Percentiles rank a stretch among this genome's conserved stretches.
These are phyloP conservation scores for Hypotaenidia philippensis DNA, from an alignment of 2,797 vertebrate species.

Conservation along the genomic window DNA sequence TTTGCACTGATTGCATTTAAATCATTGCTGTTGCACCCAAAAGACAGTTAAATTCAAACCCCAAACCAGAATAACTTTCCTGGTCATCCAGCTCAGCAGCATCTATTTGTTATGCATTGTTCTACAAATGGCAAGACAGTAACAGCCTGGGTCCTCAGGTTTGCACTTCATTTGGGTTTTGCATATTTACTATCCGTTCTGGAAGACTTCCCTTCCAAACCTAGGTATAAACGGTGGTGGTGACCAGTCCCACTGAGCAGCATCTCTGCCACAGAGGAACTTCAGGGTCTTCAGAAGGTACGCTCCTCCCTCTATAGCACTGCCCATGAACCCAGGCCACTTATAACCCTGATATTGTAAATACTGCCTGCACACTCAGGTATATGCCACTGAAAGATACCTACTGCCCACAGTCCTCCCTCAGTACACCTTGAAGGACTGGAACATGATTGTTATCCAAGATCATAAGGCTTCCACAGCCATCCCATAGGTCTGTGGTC, in stretches of 20 bases:
- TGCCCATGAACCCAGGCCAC: background rate
- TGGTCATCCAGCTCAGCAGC: background rate
- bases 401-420: background rate
- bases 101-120: background rate
- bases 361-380: background rate
- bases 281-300: background rate
- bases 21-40: background rate
- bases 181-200: background rate
- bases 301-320: background rate
- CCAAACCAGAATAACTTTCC: background rate
- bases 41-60: background rate
- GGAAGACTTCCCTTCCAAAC: background rate
- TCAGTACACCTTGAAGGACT: background rate
- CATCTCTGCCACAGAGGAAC: background rate
- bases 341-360: background rate
- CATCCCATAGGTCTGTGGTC: background rate
- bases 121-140: background rate
- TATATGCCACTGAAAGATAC: background rate
- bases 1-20: background rate
- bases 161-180: background rate
- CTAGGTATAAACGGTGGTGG: rapidly evolving
- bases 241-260: background rate
- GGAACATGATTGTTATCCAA: background rate
- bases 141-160: background rate
- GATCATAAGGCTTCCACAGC: background rate